Conservation (phyloP, 2,113 vertebrate species). For the Myocastor coypus region DNA sequence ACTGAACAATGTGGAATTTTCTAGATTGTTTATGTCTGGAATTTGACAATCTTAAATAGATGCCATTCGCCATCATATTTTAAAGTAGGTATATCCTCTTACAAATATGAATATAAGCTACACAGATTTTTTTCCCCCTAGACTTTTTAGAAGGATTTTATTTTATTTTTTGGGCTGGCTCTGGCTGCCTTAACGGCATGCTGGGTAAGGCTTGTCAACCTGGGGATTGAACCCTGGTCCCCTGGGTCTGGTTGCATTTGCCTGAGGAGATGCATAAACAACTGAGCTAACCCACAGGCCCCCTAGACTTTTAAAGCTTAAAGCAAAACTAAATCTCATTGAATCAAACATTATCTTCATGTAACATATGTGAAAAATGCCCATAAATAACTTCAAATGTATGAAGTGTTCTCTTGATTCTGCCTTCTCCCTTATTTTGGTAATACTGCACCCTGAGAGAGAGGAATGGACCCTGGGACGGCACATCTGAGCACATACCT, state of each 20-base stretch:
- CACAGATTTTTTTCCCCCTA: not conserved
- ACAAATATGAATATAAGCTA: not conserved
- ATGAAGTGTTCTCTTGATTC: not conserved
- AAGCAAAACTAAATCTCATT: not conserved
- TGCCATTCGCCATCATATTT: not conserved
- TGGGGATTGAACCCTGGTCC: too few species aligned
- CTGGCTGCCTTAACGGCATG: too few species aligned
- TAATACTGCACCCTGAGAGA: not conserved
- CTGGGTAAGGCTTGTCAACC: too few species aligned
- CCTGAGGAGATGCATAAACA: too few species aligned
- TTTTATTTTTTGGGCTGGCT: too few species aligned
- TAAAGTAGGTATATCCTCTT: not conserved
- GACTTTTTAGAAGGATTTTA: not conserved
- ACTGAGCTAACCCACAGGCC: too few species aligned
- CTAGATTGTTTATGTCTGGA: not conserved
- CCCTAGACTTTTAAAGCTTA: slow-evolving; percentile 1
- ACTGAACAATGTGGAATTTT: not conserved
- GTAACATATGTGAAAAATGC: not conserved
- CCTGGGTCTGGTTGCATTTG: too few species aligned
- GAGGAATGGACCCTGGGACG: not conserved
- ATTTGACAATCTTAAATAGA: not conserved
- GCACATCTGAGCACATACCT: not conserved
- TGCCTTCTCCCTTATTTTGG: slow-evolving; percentile 2
- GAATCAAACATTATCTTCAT: not conserved
- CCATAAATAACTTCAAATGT: not conserved